These are phyloP conservation scores for Anastatus disparis DNA, from an alignment of 1,140 invertebrate genomes.

Conservation along the genomic window DNA sequence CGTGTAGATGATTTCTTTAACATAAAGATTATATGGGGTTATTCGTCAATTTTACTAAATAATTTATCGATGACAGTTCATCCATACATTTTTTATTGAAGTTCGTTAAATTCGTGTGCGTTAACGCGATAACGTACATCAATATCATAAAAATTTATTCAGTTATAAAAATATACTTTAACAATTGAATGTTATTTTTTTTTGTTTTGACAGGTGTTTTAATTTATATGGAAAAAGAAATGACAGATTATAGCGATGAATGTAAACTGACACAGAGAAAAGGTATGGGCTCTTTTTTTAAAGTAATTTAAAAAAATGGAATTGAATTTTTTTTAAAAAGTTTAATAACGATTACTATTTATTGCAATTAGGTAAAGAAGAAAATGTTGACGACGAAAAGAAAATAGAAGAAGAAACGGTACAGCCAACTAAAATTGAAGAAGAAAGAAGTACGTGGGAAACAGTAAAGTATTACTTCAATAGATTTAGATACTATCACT, in stretches of 20 bases:
- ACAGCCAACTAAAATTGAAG: not conserved
- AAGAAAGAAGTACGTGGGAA: constrained; percentile 29
- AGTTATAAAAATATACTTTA: too few species aligned
- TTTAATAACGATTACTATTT: too few species aligned
- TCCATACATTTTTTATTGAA: constrained; percentile 12
- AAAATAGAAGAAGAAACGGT: not conserved
- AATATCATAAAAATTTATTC: not conserved
- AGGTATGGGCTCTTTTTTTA: constrained; percentile 17
- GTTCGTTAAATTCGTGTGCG: constrained; percentile 14
- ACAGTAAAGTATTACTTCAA: constrained; percentile 40
- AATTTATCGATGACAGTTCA: constrained; percentile 23
- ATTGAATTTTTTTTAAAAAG: too few species aligned
- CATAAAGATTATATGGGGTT: too few species aligned
- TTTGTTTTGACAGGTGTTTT: constrained; percentile 29
- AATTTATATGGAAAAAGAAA: constrained; percentile 9
- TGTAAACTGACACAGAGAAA: constrained; percentile 23
- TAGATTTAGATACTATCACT: constrained; percentile 42
- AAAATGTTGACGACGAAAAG: too few species aligned
- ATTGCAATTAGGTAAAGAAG: too few species aligned
- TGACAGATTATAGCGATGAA: constrained; percentile 13
- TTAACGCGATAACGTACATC: not conserved
- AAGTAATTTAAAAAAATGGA: not conserved
- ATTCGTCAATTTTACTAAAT: constrained; percentile 13
- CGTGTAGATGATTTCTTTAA: too few species aligned
- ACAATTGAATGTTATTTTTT: not conserved